Base-by-base conservation (phyloP, 2,888 invertebrate genomes). In the Philhelius pedissequus region DNA sequence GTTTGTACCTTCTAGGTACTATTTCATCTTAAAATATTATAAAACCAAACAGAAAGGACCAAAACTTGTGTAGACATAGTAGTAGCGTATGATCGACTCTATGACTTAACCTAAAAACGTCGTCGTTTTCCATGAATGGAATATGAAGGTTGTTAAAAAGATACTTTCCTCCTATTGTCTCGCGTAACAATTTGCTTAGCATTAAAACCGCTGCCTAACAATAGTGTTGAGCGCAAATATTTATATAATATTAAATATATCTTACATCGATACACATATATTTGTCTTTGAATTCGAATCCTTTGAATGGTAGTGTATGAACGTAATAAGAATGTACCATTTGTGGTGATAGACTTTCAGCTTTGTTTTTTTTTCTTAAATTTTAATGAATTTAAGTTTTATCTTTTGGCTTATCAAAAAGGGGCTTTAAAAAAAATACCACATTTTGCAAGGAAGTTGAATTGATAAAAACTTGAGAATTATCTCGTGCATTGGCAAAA, bases 101-200 rank as follows among this genome's bases (percentile, higher is more conserved):
- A 22, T 35, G 20, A 71, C 76, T 80, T 84, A 80, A 84, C 84
- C 84, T 71, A 80, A 84, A 79, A 83, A 80, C 56, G 18, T 27
- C 27, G 62, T 70, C 38, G 35, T 38, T 15, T 62, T 52, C 13
- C 15, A 62, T 69, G 78, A 74, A 79, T 74, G 68, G 52, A 52
- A 50, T n/a, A n/a, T 43, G 27, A 70, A 56, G 70, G 56, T 76
- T 75, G 70, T 30, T 45, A n/a, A 27, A 58, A 60, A 32, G 15
- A 71, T 45, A 32, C 22, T 68, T 71, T 66, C 50, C 30, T 48
- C 15, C 9, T n/a, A 50, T 78, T 78, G 64, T 71, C 9, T 20
- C 18, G 18, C 18, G 22, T 40, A 30, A 68, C 27, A 43, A 43
- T 62, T 43, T 60, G 11, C 11, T 60, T 6, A 60, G 38, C 58